Base-by-base conservation (phyloP, 1,140 invertebrate genomes). In the Drosophila neocordata region DNA sequence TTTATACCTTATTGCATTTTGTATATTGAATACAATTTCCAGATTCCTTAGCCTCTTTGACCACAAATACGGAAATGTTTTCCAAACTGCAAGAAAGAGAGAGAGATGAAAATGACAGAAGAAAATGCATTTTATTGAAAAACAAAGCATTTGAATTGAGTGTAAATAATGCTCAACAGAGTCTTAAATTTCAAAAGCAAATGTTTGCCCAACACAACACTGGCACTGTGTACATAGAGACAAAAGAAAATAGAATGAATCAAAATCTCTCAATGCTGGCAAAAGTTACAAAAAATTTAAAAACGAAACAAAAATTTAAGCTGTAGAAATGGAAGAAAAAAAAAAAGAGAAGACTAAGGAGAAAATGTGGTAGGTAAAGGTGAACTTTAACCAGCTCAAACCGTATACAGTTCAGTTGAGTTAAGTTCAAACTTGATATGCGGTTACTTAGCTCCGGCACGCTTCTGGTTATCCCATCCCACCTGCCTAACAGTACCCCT, bases 151-250 rank as follows among this genome's bases (percentile, higher is more conserved):
- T 11, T 67, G 75, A 77, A 77, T 77, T 75, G 75, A 77, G 75
- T 77, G 72, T 75, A 77, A 77, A 56, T 75, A 77, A 77, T 69
- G 58, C 71, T 70, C 35, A 64, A 64, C 31, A 62, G 48, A 65
- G 58, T 70, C 66, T 77, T 59, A 63, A 71, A 67, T 56, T 66
- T 66, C 55, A 24, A 65, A 61, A 11, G 56, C 60, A 75, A 77
- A 77, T 74, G 38, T 73, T 66, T 59, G 38, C 59, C 13, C 38
- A 41, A 18, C 41, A 9, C 41, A 44, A 44, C 15, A 44, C 13
- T 8, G 15, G 18, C 7, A 48, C 13, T 31, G 27, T 24, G 4
- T n/a, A 51, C 1, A 22, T 11, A 18, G 4, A 60, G 31, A 6
- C 41, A 8, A 44, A 44, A 6, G 41, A 18, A 20, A 20, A 9